Evolutionary conservation across 2,797 vertebrate species (phyloP).

Genomic region (Ciconia nigra): DNA sequence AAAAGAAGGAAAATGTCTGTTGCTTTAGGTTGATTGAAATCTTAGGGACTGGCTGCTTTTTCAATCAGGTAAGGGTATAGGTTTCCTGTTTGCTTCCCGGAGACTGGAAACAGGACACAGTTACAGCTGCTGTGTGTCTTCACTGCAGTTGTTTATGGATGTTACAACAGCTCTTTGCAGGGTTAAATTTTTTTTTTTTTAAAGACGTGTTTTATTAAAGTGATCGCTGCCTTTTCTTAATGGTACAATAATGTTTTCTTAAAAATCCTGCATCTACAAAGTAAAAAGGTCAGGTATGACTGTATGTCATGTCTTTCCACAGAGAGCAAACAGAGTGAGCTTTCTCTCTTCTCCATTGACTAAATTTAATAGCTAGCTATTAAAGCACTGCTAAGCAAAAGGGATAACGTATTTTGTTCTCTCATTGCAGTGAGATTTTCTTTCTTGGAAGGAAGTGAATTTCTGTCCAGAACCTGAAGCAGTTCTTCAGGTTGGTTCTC

Average conservation of each 20-base stretch:
- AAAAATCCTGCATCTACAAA: background rate
- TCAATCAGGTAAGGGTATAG: slow-evolving; percentile 26
- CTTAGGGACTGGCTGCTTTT: background rate
- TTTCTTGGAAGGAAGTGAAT: background rate
- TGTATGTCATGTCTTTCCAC: background rate
- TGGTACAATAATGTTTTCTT: background rate
- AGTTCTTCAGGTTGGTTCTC: background rate
- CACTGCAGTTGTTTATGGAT: background rate
- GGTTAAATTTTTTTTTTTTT: background rate
- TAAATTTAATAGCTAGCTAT: background rate
- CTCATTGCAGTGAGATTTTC: background rate
- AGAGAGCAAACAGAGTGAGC: background rate
- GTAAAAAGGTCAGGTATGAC: background rate
- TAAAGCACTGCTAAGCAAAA: background rate
- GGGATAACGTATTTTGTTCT: background rate
- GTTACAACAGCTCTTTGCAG: background rate
- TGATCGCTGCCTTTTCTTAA: background rate
- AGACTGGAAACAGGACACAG: background rate
- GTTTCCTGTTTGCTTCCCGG: slow-evolving; percentile 25
- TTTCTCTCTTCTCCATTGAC: background rate
- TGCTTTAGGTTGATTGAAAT: background rate
- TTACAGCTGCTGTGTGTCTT: background rate
- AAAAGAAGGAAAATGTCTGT: slow-evolving; percentile 7
- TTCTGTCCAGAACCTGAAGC: background rate
- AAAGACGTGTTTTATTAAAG: background rate